Conservation (phyloP, 2,113 vertebrate genomes). For the Pygoscelis antarcticus region DNA sequence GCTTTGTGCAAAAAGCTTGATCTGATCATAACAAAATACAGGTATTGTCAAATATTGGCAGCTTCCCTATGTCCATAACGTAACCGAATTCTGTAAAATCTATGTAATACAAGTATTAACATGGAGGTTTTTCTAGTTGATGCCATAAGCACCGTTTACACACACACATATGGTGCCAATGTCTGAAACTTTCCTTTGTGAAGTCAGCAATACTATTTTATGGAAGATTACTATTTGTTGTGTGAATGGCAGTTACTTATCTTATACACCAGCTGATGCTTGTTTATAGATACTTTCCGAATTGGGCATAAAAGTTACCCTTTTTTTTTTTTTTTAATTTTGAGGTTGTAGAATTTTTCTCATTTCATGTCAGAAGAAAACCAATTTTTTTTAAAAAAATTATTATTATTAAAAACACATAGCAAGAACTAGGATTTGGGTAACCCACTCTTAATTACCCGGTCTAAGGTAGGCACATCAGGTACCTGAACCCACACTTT, state of each 20-base stretch:
- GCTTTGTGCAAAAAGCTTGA: neutral
- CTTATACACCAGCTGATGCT: too few species aligned
- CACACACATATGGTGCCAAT: rapidly evolving
- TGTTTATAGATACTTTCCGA: neutral
- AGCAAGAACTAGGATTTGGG: neutral
- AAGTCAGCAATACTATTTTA: neutral
- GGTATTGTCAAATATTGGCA: neutral
- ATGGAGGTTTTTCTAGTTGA: neutral
- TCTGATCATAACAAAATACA: neutral
- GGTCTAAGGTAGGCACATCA: neutral
- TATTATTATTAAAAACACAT: neutral
- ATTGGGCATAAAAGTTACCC: neutral
- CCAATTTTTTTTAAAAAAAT: too few species aligned
- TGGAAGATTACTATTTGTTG: neutral
- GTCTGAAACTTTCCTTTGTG: neutral
- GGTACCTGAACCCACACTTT: neutral
- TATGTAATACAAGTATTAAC: neutral
- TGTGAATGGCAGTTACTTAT: neutral
- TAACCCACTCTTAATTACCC: neutral
- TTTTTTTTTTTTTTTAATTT: neutral
- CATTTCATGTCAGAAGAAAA: neutral
- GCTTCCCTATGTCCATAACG: neutral
- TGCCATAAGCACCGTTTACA: neutral
- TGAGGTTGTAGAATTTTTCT: neutral
- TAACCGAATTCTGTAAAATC: neutral